Evolutionary conservation across 2,888 invertebrate genomes (phyloP), one percentile per base, ranked within the genome.

Genomic region (Cephonodes hylas): DNA sequence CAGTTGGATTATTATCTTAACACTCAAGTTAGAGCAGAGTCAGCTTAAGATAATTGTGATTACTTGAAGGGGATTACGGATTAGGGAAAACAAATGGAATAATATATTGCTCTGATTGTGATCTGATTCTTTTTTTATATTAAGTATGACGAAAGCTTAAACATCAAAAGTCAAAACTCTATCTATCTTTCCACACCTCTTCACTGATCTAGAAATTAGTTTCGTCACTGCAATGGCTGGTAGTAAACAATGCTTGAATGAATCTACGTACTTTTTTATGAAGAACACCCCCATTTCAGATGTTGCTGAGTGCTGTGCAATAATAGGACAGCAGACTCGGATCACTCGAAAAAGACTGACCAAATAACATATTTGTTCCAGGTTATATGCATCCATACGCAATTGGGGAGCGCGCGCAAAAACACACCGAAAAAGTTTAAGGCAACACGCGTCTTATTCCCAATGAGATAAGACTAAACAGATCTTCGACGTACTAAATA

Each of bases 341-440:
- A 73, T 70, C 27, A 53, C 74, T 68, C 69, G 66, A 75, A 71
- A 74, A 74, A 64, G 75, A 89, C 89, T 89, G 87, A 75, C 64
- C 75, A 71, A 72, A 74, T 82, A 72, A 69, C 69, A 69, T 71
- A 71, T 75, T 74, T 69, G 71, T 67, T 64, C 74, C 82, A 79
- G 76, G 81, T 89, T 90, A 82, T 89, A 91, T 86, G 80, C 76
- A 83, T 75, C 70, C 79, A 78, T 80, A 79, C 75, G 68, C 76
- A 82, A 81, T 81, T 72, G 63, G 71, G 72, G 77, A 72, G 66
- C 76, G 53, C 68, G 63, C 66, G 67, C 63, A 73, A 76, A 80
- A 79, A 80, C 69, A 77, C 64, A 64, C 64, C 59, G 65, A 59
- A 70, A n/a, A 48, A 59, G 65, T 61, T 64, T 60, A 60, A 66